phyloP scores from a whole-genome alignment of 2,797 vertebrate genomes.

The Anniella stebbinsi region DNA sequence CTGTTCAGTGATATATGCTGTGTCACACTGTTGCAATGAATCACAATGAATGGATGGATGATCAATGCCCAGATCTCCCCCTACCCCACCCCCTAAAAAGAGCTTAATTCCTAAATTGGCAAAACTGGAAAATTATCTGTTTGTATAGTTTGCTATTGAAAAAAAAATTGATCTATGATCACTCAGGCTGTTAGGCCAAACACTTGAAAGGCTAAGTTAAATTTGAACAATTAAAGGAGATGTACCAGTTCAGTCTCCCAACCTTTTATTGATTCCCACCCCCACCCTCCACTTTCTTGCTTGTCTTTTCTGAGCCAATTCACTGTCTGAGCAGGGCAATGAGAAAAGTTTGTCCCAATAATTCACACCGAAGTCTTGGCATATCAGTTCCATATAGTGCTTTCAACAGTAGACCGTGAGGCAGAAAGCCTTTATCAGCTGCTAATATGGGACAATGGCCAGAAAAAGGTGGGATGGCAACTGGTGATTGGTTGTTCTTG shows the following conservation, averaged over 20 bases:
- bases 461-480: not conserved
- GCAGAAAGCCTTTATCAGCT: not conserved
- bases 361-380: not conserved
- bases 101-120: not conserved
- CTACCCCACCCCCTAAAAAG: not conserved
- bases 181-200: not conserved
- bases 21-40: not conserved
- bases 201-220: not conserved
- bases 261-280: not conserved
- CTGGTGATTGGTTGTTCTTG: not conserved
- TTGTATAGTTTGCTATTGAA: not conserved
- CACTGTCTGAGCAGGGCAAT: not conserved
- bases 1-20: slow-evolving; percentile 27
- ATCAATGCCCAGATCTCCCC: not conserved
- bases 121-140: not conserved
- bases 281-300: not conserved
- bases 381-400: not conserved
- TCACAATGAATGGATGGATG: slow-evolving; percentile 17
- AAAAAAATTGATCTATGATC: not conserved
- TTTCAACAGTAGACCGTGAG: not conserved
- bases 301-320: not conserved
- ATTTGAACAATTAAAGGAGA: not conserved
- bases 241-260: not conserved
- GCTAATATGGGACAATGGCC: not conserved
- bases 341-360: not conserved